A percentile compares a stretch with the other conserved stretches of the same genome.
These are phyloP conservation scores for Aphelenchoides besseyi DNA, from an alignment of 1,140 invertebrate species.

Conservation along the genomic window DNA sequence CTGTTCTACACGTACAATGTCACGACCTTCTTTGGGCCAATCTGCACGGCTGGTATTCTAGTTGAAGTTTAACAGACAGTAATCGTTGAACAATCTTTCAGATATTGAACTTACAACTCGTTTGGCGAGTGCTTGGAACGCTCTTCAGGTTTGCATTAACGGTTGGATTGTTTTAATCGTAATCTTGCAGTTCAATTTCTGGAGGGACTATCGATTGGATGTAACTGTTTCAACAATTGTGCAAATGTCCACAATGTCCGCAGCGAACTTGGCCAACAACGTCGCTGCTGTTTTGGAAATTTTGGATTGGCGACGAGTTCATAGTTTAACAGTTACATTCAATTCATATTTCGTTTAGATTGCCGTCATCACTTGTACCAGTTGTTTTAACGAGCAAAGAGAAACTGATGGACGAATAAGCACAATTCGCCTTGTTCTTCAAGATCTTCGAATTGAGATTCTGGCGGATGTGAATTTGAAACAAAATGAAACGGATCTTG, in stretches of 20 bases:
- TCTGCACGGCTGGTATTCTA: conserved; percentile 30
- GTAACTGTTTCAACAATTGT: conserved; percentile 5
- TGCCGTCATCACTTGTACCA: conserved; percentile 24
- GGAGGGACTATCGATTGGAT: conserved; percentile 25
- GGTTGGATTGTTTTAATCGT: no score
- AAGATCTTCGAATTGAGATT: conserved; percentile 19
- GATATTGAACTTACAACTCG: conserved; percentile 30
- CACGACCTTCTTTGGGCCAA: conserved; percentile 43
- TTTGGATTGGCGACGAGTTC: conserved; percentile 29
- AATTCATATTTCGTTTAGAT: conserved; percentile 6
- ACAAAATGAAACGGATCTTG: not conserved
- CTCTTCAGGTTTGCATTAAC: no score
- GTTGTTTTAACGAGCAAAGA: conserved; percentile 13
- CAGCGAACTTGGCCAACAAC: conserved; percentile 31
- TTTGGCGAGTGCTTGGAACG: conserved; percentile 17
- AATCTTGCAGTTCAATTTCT: conserved; percentile 45
- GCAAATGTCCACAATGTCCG: conserved; percentile 35
- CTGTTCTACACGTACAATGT: conserved; percentile 33
- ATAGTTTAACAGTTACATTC: not conserved
- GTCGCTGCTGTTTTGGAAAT: conserved; percentile 25
- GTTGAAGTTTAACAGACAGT: not conserved
- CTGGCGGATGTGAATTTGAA: conserved; percentile 5
- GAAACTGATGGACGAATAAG: not conserved
- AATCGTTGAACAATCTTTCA: not conserved
- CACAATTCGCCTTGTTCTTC: not conserved